Evolutionary conservation across 2,888 invertebrate species (phyloP), one percentile per base, ranked within the genome.

Genomic region (Gari tellinella): DNA sequence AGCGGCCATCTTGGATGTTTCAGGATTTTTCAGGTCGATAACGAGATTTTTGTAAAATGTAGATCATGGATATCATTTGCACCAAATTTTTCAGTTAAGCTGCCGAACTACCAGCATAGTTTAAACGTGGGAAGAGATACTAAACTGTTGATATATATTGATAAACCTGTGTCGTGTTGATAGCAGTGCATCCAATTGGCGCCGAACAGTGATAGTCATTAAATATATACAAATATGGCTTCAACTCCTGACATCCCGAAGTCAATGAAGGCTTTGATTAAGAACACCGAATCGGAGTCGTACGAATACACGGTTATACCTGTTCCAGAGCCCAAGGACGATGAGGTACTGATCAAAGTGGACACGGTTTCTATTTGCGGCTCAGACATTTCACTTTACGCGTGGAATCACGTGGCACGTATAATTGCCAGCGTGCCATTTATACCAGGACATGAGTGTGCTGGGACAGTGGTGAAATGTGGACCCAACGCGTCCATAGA

Each of bases 361-460:
- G 87, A 89, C 49, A 78, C 85, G 14, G 87, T 88, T 17, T 85
- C 89, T 1, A 87, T 90, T 17, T 90, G 90, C 66, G 90, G 90
- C 1, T 89, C 89, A 0, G 90, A 90, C 62, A 88, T 89, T 19
- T 81, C 82, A n/a, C 68, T 90, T 51, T 90, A 88, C 67, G 82
- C 82, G n/a, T 90, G 89, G 89, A 86, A 86, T 60, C 74, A 82
- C 7, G 80, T 88, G 40, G 90, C 89, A n/a, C 80, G 82, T 21
- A 84, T 85, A 7, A 89, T 90, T 41, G 90, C 90, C 10, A 86
- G 85, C 8, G 81, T 89, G 3, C 90, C 90, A 0, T 90, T 90
- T 61, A 86, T 86, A 15, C 90, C 90, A 1, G 90, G 90, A n/a
- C 90, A 90, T 73, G 90, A 90, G 70, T 84, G 84, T 52, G 85